Evolutionary conservation across 2,888 invertebrate genomes (phyloP).

Genomic region (Physocephala rufipes): DNA sequence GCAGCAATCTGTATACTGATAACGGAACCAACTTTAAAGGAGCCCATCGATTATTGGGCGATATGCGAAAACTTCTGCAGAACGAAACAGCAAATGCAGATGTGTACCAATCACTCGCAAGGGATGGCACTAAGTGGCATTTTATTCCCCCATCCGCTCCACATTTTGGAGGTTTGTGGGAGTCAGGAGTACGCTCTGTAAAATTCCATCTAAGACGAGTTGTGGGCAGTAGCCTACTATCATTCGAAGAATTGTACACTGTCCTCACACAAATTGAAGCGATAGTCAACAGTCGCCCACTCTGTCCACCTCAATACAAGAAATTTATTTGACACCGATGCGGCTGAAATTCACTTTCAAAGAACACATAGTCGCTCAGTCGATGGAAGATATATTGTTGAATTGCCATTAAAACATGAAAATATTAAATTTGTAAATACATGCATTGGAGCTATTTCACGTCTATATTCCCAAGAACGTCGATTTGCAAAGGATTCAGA

Average conservation of each 20-base stretch:
- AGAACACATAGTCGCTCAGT: background rate
- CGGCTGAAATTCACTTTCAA: constrained; percentile 14
- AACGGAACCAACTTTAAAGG: constrained; percentile 42
- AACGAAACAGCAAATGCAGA: constrained; percentile 20
- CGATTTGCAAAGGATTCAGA: constrained; percentile 8
- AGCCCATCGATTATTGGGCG: constrained; percentile 24
- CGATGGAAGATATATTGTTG: constrained; percentile 8
- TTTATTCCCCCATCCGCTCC: constrained; percentile 39
- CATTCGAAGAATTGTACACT: constrained; percentile 39
- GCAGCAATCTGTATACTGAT: constrained; percentile 36
- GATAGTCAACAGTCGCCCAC: constrained; percentile 35
- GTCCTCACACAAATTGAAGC: constrained; percentile 42
- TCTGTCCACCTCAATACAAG: constrained; percentile 23
- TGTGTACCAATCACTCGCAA: background rate
- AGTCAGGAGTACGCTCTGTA: constrained; percentile 31
- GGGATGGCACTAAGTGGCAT: constrained; percentile 29
- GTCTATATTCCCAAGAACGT: constrained; percentile 5
- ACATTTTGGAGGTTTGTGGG: constrained; percentile 38
- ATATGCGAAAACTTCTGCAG: constrained; percentile 34
- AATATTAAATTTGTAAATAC: background rate
- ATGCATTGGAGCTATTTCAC: constrained; percentile 1
- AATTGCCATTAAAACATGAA: constrained; percentile 1
- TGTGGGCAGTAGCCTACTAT: constrained; percentile 30
- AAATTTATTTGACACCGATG: background rate
- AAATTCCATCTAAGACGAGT: constrained; percentile 36